Evolutionary conservation across 2,113 vertebrate species (phyloP).

Genomic region (Rhabdornis inornatus): DNA sequence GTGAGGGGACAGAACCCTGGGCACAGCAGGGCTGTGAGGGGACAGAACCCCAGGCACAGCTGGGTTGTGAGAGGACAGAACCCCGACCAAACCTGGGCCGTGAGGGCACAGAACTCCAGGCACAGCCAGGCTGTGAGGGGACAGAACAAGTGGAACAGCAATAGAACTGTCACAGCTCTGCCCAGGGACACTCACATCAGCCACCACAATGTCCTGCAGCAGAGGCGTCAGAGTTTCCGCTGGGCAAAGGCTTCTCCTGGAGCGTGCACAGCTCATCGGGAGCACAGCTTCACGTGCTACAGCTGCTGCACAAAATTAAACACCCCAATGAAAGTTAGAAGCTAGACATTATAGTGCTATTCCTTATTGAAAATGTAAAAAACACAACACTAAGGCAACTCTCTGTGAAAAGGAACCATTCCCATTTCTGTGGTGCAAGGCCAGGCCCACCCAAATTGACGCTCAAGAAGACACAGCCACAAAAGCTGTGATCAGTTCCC

Average conservation of each 20-base stretch:
- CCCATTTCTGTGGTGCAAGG: not conserved
- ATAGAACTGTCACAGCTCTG: not conserved
- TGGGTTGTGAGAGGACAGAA: no score
- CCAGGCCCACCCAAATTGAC: not conserved
- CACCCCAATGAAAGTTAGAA: not conserved
- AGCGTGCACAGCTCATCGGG: not conserved
- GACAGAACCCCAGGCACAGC: no score
- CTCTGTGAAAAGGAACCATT: not conserved
- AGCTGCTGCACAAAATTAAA: not conserved
- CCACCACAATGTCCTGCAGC: not conserved
- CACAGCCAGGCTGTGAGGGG: not conserved
- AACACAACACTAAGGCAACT: not conserved
- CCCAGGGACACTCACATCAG: not conserved
- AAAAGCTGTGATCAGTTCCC: not conserved
- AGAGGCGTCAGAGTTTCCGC: not conserved
- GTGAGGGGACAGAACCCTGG: no score
- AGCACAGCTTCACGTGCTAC: fast-evolving
- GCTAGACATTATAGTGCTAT: not conserved
- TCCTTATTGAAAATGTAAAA: not conserved
- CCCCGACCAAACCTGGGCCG: no score
- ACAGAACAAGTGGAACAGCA: not conserved
- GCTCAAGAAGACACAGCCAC: fast-evolving
- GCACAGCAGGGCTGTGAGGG: no score
- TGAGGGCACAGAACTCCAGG: no score
- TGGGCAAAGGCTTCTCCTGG: not conserved